Evolutionary conservation across 2,113 vertebrate genomes (phyloP).

Genomic region (Acrocephalus arundinaceus): DNA sequence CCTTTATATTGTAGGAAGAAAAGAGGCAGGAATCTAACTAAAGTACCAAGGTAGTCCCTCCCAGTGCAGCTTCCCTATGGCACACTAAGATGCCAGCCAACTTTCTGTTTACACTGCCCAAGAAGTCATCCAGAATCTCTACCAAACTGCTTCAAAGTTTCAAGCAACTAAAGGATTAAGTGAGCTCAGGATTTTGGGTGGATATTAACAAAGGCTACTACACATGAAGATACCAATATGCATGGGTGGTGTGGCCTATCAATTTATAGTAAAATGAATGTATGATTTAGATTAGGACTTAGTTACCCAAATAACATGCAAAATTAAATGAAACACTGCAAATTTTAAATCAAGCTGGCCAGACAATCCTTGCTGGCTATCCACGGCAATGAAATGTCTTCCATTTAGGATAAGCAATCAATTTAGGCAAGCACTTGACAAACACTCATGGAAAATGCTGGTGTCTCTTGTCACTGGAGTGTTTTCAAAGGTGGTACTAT

Average conservation of each 20-base stretch:
- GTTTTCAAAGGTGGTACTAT: conserved; percentile 46
- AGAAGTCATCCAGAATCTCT: conserved; percentile 6
- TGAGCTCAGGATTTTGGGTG: not conserved
- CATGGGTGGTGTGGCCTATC: not conserved
- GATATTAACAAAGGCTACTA: conserved; percentile 14
- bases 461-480: conserved; percentile 63
- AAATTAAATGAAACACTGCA: conserved; percentile 11
- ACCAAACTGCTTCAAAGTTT: conserved; percentile 2
- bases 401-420: conserved; percentile 33
- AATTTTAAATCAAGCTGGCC: conserved; percentile 3
- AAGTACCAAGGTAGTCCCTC: not conserved
- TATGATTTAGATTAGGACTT: not conserved
- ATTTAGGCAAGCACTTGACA: conserved; percentile 37
- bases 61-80: not conserved
- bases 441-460: conserved; percentile 64
- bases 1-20: not conserved
- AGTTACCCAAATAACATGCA: not conserved
- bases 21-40: not conserved
- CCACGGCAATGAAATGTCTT: conserved; percentile 35
- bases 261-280: not conserved
- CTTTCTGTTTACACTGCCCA: not conserved
- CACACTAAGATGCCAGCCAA: conserved; percentile 3
- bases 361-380: conserved; percentile 46
- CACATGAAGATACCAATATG: not conserved
- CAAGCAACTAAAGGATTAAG: not conserved